These are phyloP conservation scores for Lydus trimaculatus DNA, from an alignment of 2,888 invertebrate genomes.

Conservation along the genomic window DNA sequence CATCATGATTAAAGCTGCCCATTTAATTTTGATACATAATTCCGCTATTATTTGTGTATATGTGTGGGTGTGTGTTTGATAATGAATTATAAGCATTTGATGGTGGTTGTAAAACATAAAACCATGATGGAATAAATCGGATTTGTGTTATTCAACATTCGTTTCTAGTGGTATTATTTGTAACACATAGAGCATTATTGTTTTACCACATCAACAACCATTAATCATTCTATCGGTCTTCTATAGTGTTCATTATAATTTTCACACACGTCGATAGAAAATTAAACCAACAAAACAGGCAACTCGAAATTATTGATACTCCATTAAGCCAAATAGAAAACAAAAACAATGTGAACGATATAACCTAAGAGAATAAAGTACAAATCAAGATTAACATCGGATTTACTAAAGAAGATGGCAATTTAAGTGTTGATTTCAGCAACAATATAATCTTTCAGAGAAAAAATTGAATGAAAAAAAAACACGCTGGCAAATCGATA, in stretches of 20 bases:
- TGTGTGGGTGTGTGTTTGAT: background rate
- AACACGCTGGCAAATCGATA: background rate
- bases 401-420: background rate
- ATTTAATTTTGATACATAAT: background rate
- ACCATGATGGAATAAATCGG: background rate
- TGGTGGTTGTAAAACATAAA: background rate
- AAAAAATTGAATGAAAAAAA: background rate
- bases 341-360: background rate
- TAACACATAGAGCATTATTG: background rate
- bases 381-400: background rate
- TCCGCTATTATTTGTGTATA: background rate
- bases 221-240: background rate
- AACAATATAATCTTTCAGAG: background rate
- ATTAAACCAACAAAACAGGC: background rate
- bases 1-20: background rate
- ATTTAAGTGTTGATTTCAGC: background rate
- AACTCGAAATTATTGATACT: background rate
- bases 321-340: background rate
- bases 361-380: background rate
- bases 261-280: background rate
- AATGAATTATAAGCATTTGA: background rate
- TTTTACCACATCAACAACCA: background rate
- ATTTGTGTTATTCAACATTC: background rate
- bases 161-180: background rate
- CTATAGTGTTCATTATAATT: background rate